Evolutionary conservation across 2,113 vertebrate genomes (phyloP).

Genomic region (Rhegmatorhina hoffmannsi): DNA sequence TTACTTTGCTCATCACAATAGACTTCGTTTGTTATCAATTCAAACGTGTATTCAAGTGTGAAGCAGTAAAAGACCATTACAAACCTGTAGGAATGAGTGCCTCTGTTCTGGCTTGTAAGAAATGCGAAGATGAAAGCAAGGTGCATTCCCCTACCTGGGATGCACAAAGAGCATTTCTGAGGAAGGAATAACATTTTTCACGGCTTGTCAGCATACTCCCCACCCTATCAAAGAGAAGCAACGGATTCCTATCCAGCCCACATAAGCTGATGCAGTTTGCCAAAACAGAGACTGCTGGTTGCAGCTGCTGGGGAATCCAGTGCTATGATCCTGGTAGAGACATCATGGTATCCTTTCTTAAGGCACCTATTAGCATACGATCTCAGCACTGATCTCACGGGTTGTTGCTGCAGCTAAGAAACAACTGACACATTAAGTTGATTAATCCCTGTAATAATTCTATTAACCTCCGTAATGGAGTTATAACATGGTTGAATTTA

Average conservation of each 20-base stretch:
- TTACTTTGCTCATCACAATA: neutral
- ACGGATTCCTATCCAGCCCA: neutral
- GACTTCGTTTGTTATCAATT: neutral
- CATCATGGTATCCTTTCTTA: conserved; percentile 22
- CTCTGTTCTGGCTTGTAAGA: neutral
- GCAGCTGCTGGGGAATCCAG: conserved; percentile 1
- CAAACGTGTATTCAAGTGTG: neutral
- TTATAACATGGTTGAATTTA: conserved; percentile 6
- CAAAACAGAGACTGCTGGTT: neutral
- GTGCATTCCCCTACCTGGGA: neutral
- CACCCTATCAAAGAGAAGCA: neutral
- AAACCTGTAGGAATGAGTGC: neutral
- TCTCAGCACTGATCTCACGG: conserved; percentile 13
- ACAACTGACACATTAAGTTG: neutral
- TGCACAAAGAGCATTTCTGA: neutral
- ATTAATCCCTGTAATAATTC: conserved; percentile 50
- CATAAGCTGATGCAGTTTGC: neutral
- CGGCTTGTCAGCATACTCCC: neutral
- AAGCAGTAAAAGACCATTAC: neutral
- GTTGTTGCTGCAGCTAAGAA: conserved; percentile 1
- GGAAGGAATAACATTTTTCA: neutral
- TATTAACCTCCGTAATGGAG: conserved; percentile 32
- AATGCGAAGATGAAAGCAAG: neutral
- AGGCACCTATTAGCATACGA: conserved; percentile 31
- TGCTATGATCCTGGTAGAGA: neutral